Percentiles rank a stretch among this genome's conserved stretches.
phyloP scores from a whole-genome alignment of 1,140 invertebrate species.

The Nasonia vitripennis region DNA sequence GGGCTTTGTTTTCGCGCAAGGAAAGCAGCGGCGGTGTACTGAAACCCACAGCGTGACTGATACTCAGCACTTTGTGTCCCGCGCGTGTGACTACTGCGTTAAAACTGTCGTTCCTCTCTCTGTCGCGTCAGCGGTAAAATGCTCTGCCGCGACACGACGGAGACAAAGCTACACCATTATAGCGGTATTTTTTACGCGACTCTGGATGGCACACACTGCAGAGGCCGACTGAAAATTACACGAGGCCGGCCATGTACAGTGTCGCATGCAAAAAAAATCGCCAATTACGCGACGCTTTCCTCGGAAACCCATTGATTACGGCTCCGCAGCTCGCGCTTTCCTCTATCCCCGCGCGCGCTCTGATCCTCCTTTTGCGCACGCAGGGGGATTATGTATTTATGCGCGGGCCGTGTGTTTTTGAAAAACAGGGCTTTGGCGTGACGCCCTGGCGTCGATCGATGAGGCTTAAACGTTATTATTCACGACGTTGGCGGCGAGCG shows the following conservation, averaged over 20 bases:
- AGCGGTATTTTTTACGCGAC: slow-evolving; percentile 57
- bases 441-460: slow-evolving; percentile 2
- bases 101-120: neutral
- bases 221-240: slow-evolving; percentile 57
- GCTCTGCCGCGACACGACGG: slow-evolving; percentile 27
- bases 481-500: neutral
- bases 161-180: slow-evolving; percentile 58
- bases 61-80: neutral
- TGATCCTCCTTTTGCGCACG: neutral
- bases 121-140: slow-evolving; percentile 13
- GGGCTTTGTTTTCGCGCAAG: neutral
- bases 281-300: slow-evolving; percentile 31
- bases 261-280: slow-evolving; percentile 13
- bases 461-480: neutral
- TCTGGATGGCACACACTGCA: neutral
- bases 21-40: slow-evolving; percentile 42
- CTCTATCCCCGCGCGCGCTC: neutral
- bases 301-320: slow-evolving; percentile 8
- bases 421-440: slow-evolving; percentile 9
- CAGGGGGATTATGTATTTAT: slow-evolving; percentile 17
- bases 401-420: neutral
- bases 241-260: slow-evolving; percentile 23
- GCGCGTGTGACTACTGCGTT: neutral
- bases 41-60: slow-evolving; percentile 39
- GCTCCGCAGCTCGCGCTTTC: neutral